Percentiles rank a stretch among this genome's conserved stretches.
phyloP scores from a whole-genome alignment of 1,140 invertebrate genomes.

The Sesamia nonagrioides region DNA sequence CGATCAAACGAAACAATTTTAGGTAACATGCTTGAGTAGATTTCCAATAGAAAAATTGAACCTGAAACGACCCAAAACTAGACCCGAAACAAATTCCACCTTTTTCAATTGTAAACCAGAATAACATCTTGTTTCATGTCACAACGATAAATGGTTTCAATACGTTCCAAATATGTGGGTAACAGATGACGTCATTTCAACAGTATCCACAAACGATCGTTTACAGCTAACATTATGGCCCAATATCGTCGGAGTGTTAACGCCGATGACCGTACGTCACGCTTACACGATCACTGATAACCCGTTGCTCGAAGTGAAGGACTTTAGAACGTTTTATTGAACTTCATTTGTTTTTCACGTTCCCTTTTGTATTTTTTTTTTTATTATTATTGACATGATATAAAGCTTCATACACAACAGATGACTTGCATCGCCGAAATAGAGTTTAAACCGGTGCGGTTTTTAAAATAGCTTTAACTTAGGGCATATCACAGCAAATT shows the following conservation, averaged over 20 bases:
- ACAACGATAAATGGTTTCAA: conserved; percentile 29
- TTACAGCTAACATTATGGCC: conserved; percentile 33
- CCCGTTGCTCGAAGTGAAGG: not conserved
- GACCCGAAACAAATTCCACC: not conserved
- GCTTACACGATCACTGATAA: conserved; percentile 30
- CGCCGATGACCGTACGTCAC: conserved; percentile 10
- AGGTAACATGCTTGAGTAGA: too few species aligned
- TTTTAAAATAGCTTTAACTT: too few species aligned
- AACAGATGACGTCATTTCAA: conserved; percentile 35
- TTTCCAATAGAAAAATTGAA: not conserved
- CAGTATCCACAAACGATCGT: conserved; percentile 32
- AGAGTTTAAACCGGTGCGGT: too few species aligned
- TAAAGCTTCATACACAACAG: not conserved
- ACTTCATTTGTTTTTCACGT: not conserved
- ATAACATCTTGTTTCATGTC: conserved; percentile 25
- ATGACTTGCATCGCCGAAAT: too few species aligned
- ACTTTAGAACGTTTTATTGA: not conserved
- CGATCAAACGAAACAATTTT: too few species aligned
- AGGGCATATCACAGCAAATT: too few species aligned
- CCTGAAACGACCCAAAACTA: not conserved
- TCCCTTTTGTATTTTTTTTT: too few species aligned
- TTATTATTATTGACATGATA: not conserved
- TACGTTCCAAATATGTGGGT: conserved; percentile 28
- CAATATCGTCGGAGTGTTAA: conserved; percentile 29
- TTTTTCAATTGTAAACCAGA: conserved; percentile 15